Conservation (phyloP, 2,888 invertebrate species). For the Ornithoptera priamus region DNA sequence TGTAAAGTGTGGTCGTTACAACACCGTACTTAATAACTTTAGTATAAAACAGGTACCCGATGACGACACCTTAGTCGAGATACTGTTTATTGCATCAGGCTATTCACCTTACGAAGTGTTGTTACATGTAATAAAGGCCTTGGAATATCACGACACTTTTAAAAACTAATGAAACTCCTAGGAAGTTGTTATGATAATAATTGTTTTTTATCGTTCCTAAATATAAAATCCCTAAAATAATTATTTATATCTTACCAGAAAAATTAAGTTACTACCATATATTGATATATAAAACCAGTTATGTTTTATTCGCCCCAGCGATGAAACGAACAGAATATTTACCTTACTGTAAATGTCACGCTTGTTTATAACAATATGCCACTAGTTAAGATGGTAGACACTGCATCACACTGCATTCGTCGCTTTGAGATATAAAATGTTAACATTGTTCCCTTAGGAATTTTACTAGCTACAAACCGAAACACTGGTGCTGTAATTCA, state of each 20-base stretch:
- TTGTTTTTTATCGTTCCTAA: background rate
- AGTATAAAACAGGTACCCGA: background rate
- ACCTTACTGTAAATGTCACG: too few relatives aligned
- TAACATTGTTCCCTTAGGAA: too few relatives aligned
- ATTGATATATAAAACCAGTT: too few relatives aligned
- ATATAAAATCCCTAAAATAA: background rate
- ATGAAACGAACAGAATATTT: too few relatives aligned
- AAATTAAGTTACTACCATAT: too few relatives aligned
- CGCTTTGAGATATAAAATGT: too few relatives aligned
- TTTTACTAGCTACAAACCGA: too few relatives aligned
- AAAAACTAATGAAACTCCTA: background rate
- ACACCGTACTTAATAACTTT: background rate
- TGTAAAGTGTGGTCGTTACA: background rate
- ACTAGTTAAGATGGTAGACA: too few relatives aligned
- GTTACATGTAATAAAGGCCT: background rate
- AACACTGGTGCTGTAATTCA: too few relatives aligned
- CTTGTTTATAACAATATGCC: too few relatives aligned
- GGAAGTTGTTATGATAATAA: background rate
- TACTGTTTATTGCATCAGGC: conserved; percentile 2
- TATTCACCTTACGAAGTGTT: conserved; percentile 4
- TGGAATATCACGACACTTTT: background rate
- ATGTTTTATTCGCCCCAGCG: too few relatives aligned
- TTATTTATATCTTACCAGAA: background rate
- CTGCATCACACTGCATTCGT: too few relatives aligned
- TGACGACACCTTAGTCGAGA: background rate